Conservation (phyloP, 2,797 vertebrate species). For the Trachops cirrhosus region DNA sequence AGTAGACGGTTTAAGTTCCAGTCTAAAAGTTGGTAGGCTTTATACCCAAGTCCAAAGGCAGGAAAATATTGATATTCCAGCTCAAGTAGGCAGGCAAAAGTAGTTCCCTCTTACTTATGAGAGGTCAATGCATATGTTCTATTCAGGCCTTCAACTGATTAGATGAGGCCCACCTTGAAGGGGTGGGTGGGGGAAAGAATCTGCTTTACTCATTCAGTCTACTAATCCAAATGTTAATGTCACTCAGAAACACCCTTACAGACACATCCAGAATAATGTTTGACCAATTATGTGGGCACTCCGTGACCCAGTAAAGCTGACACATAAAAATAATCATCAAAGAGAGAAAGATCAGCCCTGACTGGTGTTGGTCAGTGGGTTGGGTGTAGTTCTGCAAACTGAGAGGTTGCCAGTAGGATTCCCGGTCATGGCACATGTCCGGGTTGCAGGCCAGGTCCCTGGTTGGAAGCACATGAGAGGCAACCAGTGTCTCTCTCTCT, state of each 20-base stretch:
- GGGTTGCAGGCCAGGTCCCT: too few relatives aligned
- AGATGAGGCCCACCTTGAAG: neutral
- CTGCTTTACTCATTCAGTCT: neutral
- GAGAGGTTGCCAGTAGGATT: too few relatives aligned
- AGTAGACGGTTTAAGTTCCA: neutral
- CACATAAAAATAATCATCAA: neutral
- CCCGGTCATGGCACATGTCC: too few relatives aligned
- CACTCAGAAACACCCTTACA: neutral
- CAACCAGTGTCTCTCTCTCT: too few relatives aligned
- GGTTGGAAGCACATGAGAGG: too few relatives aligned
- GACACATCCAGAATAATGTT: neutral
- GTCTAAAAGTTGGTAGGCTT: neutral
- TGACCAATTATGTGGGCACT: neutral
- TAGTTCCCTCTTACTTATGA: neutral
- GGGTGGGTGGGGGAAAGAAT: neutral
- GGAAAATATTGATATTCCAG: neutral
- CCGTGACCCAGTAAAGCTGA: neutral
- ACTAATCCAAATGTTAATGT: neutral
- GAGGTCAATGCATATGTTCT: neutral
- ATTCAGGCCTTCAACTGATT: neutral
- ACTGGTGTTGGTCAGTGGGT: too few relatives aligned
- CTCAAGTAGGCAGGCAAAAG: neutral
- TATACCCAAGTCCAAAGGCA: neutral
- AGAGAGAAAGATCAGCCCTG: neutral
- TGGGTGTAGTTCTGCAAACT: too few relatives aligned